phyloP scores from a whole-genome alignment of 2,888 invertebrate genomes.

The Eristalis intricaria region DNA sequence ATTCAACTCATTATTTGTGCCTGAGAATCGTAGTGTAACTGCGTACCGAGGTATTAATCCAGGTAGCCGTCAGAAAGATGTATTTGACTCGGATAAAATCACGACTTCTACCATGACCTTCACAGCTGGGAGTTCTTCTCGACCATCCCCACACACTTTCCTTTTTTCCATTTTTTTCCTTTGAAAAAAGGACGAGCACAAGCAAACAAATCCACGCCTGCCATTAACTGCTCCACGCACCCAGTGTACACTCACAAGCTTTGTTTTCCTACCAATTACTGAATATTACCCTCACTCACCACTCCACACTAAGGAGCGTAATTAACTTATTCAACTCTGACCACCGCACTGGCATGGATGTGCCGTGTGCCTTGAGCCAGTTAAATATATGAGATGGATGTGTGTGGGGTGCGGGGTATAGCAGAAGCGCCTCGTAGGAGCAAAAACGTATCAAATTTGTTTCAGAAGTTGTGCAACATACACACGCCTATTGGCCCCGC shows the following conservation, averaged over 20 bases:
- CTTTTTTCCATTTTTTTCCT: no score
- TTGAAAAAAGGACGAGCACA: no score
- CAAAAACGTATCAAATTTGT: background rate
- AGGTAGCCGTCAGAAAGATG: no score
- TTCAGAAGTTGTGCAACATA: background rate
- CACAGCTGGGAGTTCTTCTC: no score
- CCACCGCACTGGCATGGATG: background rate
- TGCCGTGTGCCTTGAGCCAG: background rate
- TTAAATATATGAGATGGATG: background rate
- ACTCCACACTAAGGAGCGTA: background rate
- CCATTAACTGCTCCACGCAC: no score
- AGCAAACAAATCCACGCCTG: no score
- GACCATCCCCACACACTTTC: no score
- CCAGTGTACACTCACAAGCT: background rate
- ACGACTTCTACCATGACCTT: no score
- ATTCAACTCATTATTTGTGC: no score
- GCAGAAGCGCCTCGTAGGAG: background rate
- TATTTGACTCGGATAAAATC: no score
- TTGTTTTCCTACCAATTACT: background rate
- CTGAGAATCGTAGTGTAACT: no score
- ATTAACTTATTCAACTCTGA: conserved; percentile 1
- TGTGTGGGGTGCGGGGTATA: background rate
- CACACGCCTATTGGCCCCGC: background rate
- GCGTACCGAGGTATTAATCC: no score
- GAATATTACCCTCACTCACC: background rate